Conservation (phyloP, 2,888 invertebrate genomes). For the Drosophila monieri region DNA sequence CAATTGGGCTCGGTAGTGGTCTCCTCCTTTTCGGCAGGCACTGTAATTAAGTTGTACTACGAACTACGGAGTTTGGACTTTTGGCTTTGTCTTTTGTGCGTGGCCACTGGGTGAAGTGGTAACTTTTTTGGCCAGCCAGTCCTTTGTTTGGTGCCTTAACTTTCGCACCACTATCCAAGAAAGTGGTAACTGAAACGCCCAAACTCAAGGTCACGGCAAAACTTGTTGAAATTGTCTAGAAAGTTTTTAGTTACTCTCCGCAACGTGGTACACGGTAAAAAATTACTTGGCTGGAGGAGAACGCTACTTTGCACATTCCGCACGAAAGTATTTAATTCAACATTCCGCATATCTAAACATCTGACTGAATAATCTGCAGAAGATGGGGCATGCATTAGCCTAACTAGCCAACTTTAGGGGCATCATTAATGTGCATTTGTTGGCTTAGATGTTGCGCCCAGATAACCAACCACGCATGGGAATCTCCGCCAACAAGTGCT, state of each 20-base stretch:
- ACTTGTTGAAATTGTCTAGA: constrained; percentile 16
- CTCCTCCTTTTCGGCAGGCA: constrained; percentile 53
- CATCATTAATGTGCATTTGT: constrained; percentile 75
- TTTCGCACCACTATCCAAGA: not conserved
- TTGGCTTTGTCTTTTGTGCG: constrained; percentile 15
- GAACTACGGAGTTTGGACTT: constrained; percentile 58
- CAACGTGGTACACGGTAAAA: not conserved
- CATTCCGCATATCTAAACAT: constrained; percentile 37
- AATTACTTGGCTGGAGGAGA: not conserved
- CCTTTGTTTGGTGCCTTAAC: constrained; percentile 30
- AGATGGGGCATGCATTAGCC: constrained; percentile 36
- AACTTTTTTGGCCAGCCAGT: not conserved
- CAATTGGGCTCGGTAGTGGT: constrained; percentile 30
- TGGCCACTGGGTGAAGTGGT: not conserved
- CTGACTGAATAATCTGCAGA: constrained; percentile 26
- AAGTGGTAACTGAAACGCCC: constrained; percentile 44
- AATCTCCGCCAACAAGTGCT: constrained; percentile 31
- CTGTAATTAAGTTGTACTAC: constrained; percentile 76
- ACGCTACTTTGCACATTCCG: constrained; percentile 15
- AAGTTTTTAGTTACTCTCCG: constrained; percentile 1
- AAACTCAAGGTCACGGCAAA: constrained; percentile 53
- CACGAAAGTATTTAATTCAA: constrained; percentile 29
- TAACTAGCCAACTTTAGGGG: constrained; percentile 55
- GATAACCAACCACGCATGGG: constrained; percentile 73
- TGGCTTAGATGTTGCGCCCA: constrained; percentile 60